phyloP scores from a whole-genome alignment of 2,888 invertebrate species.

The Augochlorella aurata region DNA sequence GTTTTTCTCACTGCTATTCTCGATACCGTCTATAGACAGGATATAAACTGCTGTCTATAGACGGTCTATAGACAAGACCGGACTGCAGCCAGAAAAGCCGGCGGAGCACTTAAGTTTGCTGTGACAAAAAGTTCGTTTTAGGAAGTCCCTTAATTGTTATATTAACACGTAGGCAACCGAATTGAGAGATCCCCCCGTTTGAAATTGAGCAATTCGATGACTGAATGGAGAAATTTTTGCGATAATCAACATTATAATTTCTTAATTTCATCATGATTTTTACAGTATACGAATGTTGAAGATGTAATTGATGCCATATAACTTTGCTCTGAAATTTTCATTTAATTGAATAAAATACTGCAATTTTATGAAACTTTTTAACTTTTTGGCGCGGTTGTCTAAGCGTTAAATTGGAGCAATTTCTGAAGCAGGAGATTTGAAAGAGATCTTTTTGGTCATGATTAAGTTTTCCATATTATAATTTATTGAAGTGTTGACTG shows the following conservation, averaged over 20 bases:
- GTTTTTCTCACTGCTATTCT: slow-evolving; percentile 21
- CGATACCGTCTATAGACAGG: slow-evolving; percentile 44
- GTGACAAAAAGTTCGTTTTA: slow-evolving; percentile 4
- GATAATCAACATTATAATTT: no score
- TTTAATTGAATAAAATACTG: no score
- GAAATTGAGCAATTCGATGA: no score
- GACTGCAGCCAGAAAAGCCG: slow-evolving; percentile 32
- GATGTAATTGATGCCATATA: no score
- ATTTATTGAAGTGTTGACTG: not conserved
- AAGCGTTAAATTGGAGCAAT: not conserved
- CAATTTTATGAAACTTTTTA: not conserved
- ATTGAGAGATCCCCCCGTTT: no score
- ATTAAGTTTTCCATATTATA: not conserved
- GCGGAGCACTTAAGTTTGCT: not conserved
- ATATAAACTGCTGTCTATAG: slow-evolving; percentile 59
- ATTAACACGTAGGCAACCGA: no score
- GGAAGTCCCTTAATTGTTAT: no score
- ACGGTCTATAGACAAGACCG: slow-evolving; percentile 27
- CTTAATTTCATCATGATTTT: no score
- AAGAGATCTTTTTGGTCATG: not conserved
- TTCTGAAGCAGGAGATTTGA: not conserved
- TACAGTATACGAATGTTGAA: no score
- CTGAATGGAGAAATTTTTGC: no score
- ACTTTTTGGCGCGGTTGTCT: no score
- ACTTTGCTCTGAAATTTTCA: no score